Evolutionary conservation across 2,888 invertebrate species (phyloP).

Genomic region (Zootermopsis nevadensis): DNA sequence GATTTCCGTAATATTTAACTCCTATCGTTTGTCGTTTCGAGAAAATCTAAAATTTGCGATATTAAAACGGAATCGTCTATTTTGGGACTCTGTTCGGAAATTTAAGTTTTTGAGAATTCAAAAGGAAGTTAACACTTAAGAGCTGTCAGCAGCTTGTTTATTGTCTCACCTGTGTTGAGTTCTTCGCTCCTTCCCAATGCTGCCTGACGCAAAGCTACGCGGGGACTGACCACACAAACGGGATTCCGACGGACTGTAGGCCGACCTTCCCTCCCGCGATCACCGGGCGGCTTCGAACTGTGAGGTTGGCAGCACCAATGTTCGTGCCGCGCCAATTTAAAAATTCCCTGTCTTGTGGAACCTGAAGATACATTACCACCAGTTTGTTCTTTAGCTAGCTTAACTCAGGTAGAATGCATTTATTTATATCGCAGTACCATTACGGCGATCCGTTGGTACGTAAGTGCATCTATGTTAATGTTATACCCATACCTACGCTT

Average conservation of each 20-base stretch:
- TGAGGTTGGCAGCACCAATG: not conserved
- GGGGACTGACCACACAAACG: not conserved
- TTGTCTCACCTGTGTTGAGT: not conserved
- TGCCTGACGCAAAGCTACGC: not conserved
- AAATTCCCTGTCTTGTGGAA: not conserved
- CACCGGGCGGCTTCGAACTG: not conserved
- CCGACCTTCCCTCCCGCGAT: not conserved
- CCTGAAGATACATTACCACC: not conserved
- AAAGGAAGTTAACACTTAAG: not conserved
- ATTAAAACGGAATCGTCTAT: too few relatives aligned
- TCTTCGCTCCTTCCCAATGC: not conserved
- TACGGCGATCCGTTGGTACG: too few relatives aligned
- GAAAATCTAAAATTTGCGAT: too few relatives aligned
- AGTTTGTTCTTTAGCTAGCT: too few relatives aligned
- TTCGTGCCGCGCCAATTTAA: not conserved
- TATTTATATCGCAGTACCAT: too few relatives aligned
- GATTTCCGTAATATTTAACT: too few relatives aligned
- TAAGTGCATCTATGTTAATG: too few relatives aligned
- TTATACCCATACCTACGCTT: too few relatives aligned
- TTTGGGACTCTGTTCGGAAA: too few relatives aligned
- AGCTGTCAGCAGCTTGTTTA: not conserved
- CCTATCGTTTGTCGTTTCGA: too few relatives aligned
- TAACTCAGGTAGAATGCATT: too few relatives aligned
- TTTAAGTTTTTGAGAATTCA: too few relatives aligned
- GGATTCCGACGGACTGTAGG: not conserved